Percentiles rank a stretch among this genome's conserved stretches.
phyloP scores from a whole-genome alignment of 2,888 invertebrate genomes.

The Dermolepida albohirtum region DNA sequence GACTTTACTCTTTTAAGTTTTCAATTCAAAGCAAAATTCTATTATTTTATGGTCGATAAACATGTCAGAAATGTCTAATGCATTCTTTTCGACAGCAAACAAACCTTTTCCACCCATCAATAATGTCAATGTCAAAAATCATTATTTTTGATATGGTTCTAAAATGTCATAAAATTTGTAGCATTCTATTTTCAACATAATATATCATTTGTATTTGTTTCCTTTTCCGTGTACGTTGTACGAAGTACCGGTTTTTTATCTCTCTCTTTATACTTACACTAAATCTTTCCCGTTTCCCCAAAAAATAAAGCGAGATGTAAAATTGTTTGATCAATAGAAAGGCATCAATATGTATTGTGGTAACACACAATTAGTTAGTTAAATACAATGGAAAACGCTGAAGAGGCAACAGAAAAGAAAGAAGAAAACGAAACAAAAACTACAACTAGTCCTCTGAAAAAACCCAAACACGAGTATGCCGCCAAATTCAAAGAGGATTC shows the following conservation, averaged over 20 bases:
- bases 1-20: too few relatives aligned
- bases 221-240: conserved; percentile 6
- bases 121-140: conserved; percentile 10
- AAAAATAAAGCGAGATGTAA: conserved; percentile 22
- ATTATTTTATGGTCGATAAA: too few relatives aligned
- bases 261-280: background rate
- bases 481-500: conserved; percentile 45
- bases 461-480: conserved; percentile 3
- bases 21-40: too few relatives aligned
- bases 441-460: conserved; percentile 2
- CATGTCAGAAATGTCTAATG: too few relatives aligned
- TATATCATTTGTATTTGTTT: conserved; percentile 2
- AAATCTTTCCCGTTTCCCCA: background rate
- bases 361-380: conserved; percentile 1
- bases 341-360: conserved; percentile 8
- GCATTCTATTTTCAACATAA: conserved; percentile 26
- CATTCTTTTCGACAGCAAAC: too few relatives aligned
- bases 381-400: conserved; percentile 18
- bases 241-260: background rate
- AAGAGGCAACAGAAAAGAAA: conserved; percentile 23
- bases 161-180: conserved; percentile 38
- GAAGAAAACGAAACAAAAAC: conserved; percentile 12
- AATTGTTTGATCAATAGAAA: conserved; percentile 28
- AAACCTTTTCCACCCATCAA: too few relatives aligned
- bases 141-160: conserved; percentile 20